phyloP scores from a whole-genome alignment of 2,797 vertebrate genomes.

The Smutsia gigantea region DNA sequence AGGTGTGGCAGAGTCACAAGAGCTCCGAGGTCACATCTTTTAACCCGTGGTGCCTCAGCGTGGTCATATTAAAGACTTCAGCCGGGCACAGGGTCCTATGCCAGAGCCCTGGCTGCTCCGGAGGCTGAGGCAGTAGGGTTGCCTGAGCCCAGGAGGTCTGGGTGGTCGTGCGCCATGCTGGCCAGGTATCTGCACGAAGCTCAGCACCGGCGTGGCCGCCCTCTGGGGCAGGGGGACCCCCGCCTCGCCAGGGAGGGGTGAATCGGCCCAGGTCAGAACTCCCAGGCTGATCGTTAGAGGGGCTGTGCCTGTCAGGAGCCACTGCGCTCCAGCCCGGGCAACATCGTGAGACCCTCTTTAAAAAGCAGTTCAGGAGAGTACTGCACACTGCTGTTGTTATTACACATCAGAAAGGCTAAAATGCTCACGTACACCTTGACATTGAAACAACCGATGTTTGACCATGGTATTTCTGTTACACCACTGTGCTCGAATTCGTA shows the following conservation, averaged over 20 bases:
- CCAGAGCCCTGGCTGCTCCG: neutral
- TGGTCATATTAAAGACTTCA: neutral
- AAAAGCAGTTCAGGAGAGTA: neutral
- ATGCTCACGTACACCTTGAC: neutral
- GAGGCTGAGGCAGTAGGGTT: neutral
- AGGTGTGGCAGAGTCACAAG: neutral
- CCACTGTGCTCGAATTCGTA: neutral
- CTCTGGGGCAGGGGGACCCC: neutral
- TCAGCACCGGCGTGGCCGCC: neutral
- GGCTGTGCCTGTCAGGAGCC: neutral
- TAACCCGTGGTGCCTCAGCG: neutral
- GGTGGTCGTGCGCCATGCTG: too few relatives aligned
- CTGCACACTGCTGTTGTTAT: neutral
- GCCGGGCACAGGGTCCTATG: fast-evolving
- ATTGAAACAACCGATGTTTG: neutral
- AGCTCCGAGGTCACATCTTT: neutral
- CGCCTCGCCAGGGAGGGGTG: neutral
- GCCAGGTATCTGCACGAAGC: neutral
- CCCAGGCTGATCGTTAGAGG: too few relatives aligned
- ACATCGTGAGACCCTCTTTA: neutral
- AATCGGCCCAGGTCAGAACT: neutral
- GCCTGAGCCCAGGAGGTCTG: neutral
- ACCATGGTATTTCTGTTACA: fast-evolving
- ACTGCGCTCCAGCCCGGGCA: fast-evolving
- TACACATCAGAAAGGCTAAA: neutral